Evolutionary conservation across 2,888 invertebrate genomes (phyloP).

Genomic region (Venusia cambrica): DNA sequence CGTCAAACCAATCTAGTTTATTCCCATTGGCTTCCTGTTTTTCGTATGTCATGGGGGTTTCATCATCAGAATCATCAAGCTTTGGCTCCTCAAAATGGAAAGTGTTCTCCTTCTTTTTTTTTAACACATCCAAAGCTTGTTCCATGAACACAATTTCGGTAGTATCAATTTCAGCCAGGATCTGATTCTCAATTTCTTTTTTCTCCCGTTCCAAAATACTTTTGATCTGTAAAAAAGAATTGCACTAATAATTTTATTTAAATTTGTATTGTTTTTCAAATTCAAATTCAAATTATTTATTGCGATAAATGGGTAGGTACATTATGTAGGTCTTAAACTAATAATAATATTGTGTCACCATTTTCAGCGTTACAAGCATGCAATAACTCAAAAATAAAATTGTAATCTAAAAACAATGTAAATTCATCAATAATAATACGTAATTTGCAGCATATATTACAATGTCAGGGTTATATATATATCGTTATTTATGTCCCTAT

Average conservation of each 20-base stretch:
- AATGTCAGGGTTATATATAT: too few species aligned
- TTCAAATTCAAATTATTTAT: too few species aligned
- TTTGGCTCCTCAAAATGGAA: slow-evolving; percentile 42
- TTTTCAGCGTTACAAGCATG: too few species aligned
- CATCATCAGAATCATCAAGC: slow-evolving; percentile 32
- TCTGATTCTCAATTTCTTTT: slow-evolving; percentile 82
- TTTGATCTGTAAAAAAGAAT: slow-evolving; percentile 72
- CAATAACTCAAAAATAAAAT: too few species aligned
- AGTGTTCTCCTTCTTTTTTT: slow-evolving; percentile 67
- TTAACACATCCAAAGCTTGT: slow-evolving; percentile 87
- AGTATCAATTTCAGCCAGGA: slow-evolving; percentile 85
- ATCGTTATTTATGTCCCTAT: too few species aligned
- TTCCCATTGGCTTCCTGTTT: slow-evolving; percentile 53
- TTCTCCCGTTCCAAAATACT: slow-evolving; percentile 88
- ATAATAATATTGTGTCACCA: too few species aligned
- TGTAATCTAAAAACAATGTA: too few species aligned
- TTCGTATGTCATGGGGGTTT: slow-evolving; percentile 49
- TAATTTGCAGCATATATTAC: too few species aligned
- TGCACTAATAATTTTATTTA: neutral
- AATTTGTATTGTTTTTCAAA: too few species aligned
- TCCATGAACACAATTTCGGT: slow-evolving; percentile 93
- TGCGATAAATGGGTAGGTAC: too few species aligned
- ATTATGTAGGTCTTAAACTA: too few species aligned
- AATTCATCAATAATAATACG: too few species aligned
- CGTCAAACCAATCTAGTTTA: slow-evolving; percentile 70